Evolutionary conservation across 2,113 vertebrate species (phyloP).

Genomic region (Phoenicopterus ruber): DNA sequence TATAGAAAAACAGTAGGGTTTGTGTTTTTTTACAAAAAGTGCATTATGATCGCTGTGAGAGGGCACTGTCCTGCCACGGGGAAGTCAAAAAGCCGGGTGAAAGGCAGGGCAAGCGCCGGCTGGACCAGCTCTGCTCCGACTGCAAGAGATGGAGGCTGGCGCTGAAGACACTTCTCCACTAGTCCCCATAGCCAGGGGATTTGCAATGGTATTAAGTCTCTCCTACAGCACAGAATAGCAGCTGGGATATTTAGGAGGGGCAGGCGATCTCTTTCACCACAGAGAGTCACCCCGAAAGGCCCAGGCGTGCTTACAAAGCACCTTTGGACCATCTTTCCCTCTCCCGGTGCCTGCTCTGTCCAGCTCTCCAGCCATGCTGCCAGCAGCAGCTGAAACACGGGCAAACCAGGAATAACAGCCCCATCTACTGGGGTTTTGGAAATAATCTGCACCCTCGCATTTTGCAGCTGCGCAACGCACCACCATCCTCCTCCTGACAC

Average conservation of each 20-base stretch:
- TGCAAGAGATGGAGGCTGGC: neutral
- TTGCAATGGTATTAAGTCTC: neutral
- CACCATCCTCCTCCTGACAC: neutral
- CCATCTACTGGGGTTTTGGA: neutral
- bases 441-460: accelerated
- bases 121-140: neutral
- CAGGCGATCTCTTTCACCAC: neutral
- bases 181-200: neutral
- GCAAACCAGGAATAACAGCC: neutral
- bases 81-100: accelerated
- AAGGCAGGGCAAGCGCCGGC: accelerated
- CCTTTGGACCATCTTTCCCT: neutral
- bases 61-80: neutral
- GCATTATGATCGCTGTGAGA: neutral
- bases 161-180: neutral
- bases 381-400: accelerated
- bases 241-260: neutral
- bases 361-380: accelerated
- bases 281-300: neutral
- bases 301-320: neutral
- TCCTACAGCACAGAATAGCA: neutral
- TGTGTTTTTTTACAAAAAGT: neutral
- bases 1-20: neutral
- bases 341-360: accelerated
- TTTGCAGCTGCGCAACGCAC: accelerated